Percentiles rank a stretch among this genome's conserved stretches.
phyloP scores from a whole-genome alignment of 2,113 vertebrate genomes.

The Ploceus nigricollis region DNA sequence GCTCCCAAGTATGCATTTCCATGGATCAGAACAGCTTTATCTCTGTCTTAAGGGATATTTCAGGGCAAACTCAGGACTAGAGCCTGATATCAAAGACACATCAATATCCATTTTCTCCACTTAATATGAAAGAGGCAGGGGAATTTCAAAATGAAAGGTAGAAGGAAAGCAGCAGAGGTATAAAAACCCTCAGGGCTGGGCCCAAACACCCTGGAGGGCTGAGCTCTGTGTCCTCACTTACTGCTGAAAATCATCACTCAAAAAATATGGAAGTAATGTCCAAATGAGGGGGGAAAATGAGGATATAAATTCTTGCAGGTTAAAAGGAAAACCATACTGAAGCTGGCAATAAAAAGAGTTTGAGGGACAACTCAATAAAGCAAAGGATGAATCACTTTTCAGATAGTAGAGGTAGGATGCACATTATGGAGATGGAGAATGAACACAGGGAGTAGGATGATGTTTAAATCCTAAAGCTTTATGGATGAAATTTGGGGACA shows the following conservation, averaged over 20 bases:
- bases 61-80: neutral
- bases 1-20: neutral
- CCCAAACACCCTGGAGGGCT: neutral
- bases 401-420: neutral
- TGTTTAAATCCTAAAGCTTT: neutral
- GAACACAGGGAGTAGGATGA: neutral
- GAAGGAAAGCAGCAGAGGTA: neutral
- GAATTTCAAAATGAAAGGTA: neutral
- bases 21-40: neutral
- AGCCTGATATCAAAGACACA: neutral
- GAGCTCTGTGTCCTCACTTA: neutral
- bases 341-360: neutral
- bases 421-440: rapidly evolving
- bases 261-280: neutral
- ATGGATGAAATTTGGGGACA: neutral
- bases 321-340: neutral
- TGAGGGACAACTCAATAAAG: neutral
- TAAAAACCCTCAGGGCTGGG: neutral
- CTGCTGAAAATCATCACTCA: neutral
- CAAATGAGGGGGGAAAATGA: rapidly evolving
- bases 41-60: neutral
- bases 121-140: neutral
- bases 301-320: neutral
- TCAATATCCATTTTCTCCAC: neutral
- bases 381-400: neutral